phyloP scores from a whole-genome alignment of 1,140 invertebrate species.

The Drosophila prosaltans region DNA sequence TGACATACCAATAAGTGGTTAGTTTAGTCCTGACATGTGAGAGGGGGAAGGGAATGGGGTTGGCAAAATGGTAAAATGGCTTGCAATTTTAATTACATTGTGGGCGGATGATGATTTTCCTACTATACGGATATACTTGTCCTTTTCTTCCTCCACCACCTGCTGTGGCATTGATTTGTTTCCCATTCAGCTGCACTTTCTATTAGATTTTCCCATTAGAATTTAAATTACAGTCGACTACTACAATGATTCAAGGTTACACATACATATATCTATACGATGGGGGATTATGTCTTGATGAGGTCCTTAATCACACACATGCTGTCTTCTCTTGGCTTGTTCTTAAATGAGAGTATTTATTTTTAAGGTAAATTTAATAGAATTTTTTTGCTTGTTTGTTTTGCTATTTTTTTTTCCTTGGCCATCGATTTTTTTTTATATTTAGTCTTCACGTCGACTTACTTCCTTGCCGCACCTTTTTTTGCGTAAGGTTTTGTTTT shows the following conservation, averaged over 20 bases:
- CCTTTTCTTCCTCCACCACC: neutral
- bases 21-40: constrained; percentile 2
- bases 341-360: neutral
- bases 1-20: constrained; percentile 4
- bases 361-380: constrained; percentile 1
- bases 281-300: neutral
- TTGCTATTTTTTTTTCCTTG: neutral
- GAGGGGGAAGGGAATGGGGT: neutral
- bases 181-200: constrained; percentile 5
- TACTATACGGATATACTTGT: neutral
- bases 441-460: neutral
- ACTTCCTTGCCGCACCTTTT: constrained; percentile 1
- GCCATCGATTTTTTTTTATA: constrained; percentile 2
- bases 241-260: neutral
- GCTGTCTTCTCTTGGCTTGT: neutral
- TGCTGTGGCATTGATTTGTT: constrained; percentile 18
- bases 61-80: neutral
- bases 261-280: neutral
- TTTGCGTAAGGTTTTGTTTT: neutral
- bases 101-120: constrained; percentile 9
- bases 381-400: neutral
- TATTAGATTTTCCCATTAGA: constrained; percentile 13
- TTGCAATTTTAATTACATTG: constrained; percentile 53
- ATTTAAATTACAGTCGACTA: constrained; percentile 2
- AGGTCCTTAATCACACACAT: neutral